phyloP scores from a whole-genome alignment of 2,113 vertebrate genomes.

The Ammodramus savannarum region DNA sequence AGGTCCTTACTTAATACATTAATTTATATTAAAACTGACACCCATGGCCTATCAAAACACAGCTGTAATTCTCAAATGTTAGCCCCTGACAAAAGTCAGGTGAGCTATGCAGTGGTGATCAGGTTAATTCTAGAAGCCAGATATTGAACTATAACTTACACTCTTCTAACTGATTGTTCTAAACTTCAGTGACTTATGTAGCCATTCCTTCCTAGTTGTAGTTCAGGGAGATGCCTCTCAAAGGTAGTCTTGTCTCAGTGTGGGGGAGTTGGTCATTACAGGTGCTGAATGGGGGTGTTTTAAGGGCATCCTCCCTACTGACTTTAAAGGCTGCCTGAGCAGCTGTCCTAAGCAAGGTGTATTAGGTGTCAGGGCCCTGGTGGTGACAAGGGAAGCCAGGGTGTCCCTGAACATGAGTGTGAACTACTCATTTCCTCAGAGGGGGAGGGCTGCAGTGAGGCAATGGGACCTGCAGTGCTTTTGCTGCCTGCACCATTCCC shows the following conservation, averaged over 20 bases:
- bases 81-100: background rate
- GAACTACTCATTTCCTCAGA: background rate
- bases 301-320: background rate
- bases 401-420: accelerated
- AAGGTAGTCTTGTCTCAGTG: background rate
- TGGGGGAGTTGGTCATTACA: background rate
- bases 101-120: background rate
- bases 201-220: background rate
- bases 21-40: background rate
- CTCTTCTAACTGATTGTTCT: background rate
- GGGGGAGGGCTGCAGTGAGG: background rate
- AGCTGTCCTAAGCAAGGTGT: accelerated
- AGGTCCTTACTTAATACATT: background rate
- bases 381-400: background rate
- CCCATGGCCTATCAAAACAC: background rate
- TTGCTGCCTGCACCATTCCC: background rate
- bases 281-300: background rate
- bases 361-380: accelerated
- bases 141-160: background rate
- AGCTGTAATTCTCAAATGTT: background rate
- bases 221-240: background rate
- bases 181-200: background rate
- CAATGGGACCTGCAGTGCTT: background rate
- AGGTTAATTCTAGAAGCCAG: background rate
- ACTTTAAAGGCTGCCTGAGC: background rate